Conservation (phyloP, 2,797 vertebrate genomes). For the Momotus momota region DNA sequence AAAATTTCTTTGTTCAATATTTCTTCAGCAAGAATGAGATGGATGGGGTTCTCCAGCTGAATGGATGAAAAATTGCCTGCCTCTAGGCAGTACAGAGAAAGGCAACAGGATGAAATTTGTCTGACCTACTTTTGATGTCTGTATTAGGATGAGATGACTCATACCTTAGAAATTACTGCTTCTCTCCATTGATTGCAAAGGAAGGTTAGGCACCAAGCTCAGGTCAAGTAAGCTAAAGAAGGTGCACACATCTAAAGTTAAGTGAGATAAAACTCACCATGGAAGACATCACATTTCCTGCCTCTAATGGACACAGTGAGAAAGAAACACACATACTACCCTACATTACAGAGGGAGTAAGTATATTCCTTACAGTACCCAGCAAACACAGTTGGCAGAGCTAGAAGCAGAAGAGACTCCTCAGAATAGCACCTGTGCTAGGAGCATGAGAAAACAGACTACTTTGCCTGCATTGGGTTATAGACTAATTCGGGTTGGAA, state of each 20-base stretch:
- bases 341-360: background rate
- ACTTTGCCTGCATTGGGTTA: background rate
- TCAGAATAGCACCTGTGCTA: background rate
- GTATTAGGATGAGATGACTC: background rate
- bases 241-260: background rate
- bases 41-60: background rate
- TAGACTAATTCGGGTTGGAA: background rate
- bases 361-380: background rate
- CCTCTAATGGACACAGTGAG: background rate
- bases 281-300: background rate
- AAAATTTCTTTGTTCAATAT: background rate
- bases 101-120: background rate
- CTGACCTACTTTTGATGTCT: background rate
- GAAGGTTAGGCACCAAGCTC: background rate
- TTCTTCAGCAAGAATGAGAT: background rate
- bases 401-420: background rate
- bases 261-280: background rate
- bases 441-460: background rate
- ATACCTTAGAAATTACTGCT: background rate
- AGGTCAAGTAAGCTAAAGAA: background rate
- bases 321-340: accelerated
- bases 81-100: background rate
- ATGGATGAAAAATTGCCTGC: background rate
- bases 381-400: background rate
- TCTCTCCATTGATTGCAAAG: background rate